Conservation (phyloP, 2,888 invertebrate species). For the Quadriops clusia region DNA sequence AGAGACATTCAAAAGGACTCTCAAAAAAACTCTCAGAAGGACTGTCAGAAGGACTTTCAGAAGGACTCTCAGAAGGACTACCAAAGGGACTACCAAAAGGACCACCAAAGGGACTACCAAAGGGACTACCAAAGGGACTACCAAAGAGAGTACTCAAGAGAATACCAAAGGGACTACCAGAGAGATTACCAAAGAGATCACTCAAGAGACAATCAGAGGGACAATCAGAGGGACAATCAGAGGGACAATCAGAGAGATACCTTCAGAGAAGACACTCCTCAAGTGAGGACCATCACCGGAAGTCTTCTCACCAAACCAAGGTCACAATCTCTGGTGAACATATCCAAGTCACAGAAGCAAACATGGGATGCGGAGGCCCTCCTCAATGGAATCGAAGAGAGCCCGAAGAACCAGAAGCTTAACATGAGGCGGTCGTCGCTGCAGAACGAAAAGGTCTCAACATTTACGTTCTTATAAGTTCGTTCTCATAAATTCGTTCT, state of each 20-base stretch:
- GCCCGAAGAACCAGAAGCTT: conserved; percentile 20
- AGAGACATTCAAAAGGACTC: neutral
- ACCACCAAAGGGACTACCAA: neutral
- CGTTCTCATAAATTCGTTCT: no score
- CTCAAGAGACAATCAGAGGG: no score
- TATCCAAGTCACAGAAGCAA: conserved; percentile 18
- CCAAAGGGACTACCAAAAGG: neutral
- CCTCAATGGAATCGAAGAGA: conserved; percentile 32
- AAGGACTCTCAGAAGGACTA: neutral
- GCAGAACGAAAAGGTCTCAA: conserved; percentile 24
- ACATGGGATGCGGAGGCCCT: conserved; percentile 20
- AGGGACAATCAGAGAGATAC: no score
- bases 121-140: neutral
- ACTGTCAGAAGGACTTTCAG: neutral
- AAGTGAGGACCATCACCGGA: conserved; percentile 17
- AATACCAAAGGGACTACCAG: neutral
- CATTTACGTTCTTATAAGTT: no score
- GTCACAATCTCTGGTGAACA: conserved; percentile 28
- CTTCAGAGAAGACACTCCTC: conserved; percentile 22
- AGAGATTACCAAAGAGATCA: neutral
- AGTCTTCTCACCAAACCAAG: conserved; percentile 17
- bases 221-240: neutral
- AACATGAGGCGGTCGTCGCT: conserved; percentile 28
- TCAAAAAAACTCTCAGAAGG: neutral
- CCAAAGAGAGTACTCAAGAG: neutral